Conservation (phyloP, 2,797 vertebrate genomes). For the Anabacerthia variegaticeps region DNA sequence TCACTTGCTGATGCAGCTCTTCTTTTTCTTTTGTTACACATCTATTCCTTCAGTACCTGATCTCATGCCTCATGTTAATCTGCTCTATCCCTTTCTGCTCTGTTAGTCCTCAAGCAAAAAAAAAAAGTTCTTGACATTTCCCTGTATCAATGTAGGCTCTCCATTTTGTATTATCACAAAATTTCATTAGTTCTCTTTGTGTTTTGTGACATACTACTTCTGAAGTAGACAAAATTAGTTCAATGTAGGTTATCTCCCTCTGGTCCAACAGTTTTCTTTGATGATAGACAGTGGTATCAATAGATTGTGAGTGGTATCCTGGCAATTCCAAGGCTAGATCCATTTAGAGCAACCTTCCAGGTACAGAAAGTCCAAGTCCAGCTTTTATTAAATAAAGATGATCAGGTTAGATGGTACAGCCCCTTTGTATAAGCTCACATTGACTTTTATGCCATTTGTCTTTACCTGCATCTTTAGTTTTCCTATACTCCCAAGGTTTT, state of each 20-base stretch:
- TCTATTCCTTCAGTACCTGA: neutral
- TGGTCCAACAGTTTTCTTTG: neutral
- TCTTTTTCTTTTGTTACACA: neutral
- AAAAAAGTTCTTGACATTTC: neutral
- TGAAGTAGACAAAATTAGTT: neutral
- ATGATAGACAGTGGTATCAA: neutral
- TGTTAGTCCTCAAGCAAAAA: neutral
- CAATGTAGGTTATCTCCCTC: neutral
- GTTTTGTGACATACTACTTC: neutral
- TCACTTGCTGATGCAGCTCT: neutral
- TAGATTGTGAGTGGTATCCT: neutral
- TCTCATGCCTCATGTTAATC: neutral
- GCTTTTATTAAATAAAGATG: neutral
- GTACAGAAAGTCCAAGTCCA: neutral
- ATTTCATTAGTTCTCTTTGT: neutral
- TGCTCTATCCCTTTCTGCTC: neutral
- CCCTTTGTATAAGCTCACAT: neutral
- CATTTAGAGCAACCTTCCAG: neutral
- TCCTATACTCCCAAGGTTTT: neutral
- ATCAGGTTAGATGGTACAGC: neutral
- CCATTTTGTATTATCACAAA: neutral
- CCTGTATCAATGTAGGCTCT: neutral
- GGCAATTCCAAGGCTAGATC: neutral
- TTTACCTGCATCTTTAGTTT: neutral
- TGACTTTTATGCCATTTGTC: neutral